A percentile compares a stretch with the other conserved stretches of the same genome.
These are phyloP conservation scores for Papilio machaon DNA, from an alignment of 1,140 invertebrate genomes.

Conservation along the genomic window DNA sequence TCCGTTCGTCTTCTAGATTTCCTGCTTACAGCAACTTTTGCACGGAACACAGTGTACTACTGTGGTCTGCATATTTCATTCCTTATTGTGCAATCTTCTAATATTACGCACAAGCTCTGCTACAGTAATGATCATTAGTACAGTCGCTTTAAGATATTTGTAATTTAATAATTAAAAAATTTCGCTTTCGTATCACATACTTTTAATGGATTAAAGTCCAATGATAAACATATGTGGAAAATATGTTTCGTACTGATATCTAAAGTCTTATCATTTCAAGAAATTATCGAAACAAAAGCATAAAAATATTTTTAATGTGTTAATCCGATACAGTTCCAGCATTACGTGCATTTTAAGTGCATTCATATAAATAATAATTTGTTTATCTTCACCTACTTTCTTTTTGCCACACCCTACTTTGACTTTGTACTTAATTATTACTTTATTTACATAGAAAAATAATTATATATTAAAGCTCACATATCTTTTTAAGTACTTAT, in stretches of 20 bases:
- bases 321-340: not conserved
- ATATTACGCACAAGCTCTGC: too few species aligned
- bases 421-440: not conserved
- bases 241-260: not conserved
- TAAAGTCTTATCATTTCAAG: not conserved
- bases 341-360: slow-evolving; percentile 1
- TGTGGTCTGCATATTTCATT: too few species aligned
- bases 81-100: too few species aligned
- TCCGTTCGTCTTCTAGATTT: too few species aligned
- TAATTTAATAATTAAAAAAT: not conserved
- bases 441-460: not conserved
- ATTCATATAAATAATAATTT: not conserved
- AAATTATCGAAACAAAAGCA: not conserved
- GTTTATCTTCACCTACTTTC: slow-evolving; percentile 2
- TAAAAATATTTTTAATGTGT: not conserved
- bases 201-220: not conserved
- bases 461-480: not conserved
- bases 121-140: too few species aligned
- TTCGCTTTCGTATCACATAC: not conserved
- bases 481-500: too few species aligned
- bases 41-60: too few species aligned
- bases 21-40: too few species aligned
- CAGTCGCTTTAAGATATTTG: not conserved
- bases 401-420: not conserved
- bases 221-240: not conserved